Base-by-base conservation (phyloP, 2,113 vertebrate genomes). In the Sylvia atricapilla region DNA sequence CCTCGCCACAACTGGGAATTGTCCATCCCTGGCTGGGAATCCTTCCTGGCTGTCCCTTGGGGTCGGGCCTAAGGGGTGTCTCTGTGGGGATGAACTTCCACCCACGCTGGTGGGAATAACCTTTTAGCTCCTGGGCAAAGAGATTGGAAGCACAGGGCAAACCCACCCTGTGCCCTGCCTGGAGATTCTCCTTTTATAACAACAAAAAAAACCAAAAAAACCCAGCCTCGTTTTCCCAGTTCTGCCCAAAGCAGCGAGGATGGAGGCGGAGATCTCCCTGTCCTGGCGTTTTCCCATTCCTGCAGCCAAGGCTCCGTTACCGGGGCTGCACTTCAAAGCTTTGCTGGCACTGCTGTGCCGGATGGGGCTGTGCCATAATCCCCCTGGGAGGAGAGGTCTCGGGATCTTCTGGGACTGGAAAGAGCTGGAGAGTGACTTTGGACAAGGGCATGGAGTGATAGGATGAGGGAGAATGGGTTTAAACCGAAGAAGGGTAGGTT, bases 291-390 rank as follows among this genome's bases (percentile, higher is more conserved):
- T 15, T 73, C 86, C 89, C 79, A 67, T 89, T 86, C 86, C 86
- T 75, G 68, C 68, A 75, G 83, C 0, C 0, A n/a, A 8, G 46
- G 79, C 59, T 90, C 66, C 5, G 47, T 93, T 93, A 25, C 93
- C 89, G 31, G 91, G 93, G 72, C 96, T 95, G 93, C 89, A 2
- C 89, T 64, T 80, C 84, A 80, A 43, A 94, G 89, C 80, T 41
- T 3, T 5, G 60, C 85, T 94, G 95, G 85, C 93, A 93, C 46
- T 0, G 2, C 79, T 31, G 62, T 6, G 83, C 79, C 0, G 4
- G 62, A 5, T 15, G 27, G 81, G 55, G 28, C 85, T 15, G 43
- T 4, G 66, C 66, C 30, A 18, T 8, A 30, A 81, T 44, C 86
- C 89, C 41, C 49, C 5, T 1, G 59, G 66, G 52, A 66, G 10